Evolutionary conservation across 1,140 invertebrate genomes (phyloP).

Genomic region (Procambarus virginalis): DNA sequence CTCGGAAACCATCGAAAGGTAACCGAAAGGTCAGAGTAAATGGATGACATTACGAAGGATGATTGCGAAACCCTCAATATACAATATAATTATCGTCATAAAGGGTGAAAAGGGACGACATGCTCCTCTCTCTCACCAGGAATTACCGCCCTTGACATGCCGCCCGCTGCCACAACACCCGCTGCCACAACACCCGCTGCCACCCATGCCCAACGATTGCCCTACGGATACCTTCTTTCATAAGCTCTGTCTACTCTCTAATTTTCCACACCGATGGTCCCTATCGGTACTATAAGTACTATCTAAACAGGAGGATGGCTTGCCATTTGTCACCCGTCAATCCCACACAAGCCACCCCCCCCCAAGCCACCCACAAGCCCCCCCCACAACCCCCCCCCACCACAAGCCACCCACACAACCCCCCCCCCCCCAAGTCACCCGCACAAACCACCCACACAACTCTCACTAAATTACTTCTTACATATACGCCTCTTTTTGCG

Average conservation of each 20-base stretch:
- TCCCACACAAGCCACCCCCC: background rate
- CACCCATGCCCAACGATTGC: too few relatives aligned
- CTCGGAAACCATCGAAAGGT: background rate
- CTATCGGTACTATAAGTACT: too few relatives aligned
- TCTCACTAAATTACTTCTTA: slow-evolving; percentile 5
- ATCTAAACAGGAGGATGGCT: too few relatives aligned
- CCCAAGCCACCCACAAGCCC: background rate
- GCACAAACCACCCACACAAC: slow-evolving; percentile 13
- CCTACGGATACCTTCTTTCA: too few relatives aligned
- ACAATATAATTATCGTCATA: slow-evolving; percentile 6
- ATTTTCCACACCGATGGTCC: too few relatives aligned
- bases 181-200: too few relatives aligned
- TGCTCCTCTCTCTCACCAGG: background rate
- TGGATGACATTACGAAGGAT: background rate
- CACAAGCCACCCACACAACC: background rate
- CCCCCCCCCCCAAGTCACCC: background rate
- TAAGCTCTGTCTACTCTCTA: too few relatives aligned
- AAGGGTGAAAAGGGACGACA: background rate
- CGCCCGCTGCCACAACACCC: background rate
- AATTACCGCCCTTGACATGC: background rate
- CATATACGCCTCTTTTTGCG: slow-evolving; percentile 14
- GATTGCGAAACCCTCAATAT: background rate
- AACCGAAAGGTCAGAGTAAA: background rate
- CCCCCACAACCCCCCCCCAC: too few relatives aligned
- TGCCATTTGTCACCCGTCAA: too few relatives aligned